Evolutionary conservation across 1,140 invertebrate species (phyloP).

Genomic region (Bombyx mori): ASM3026992v2 NC_085119.1:10067001-10067500

Average conservation of each 20-base stretch:
- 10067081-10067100: too few relatives aligned
- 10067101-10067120: conserved; percentile 36
- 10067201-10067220: conserved; percentile 10
- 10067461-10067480: too few relatives aligned
- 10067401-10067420: too few relatives aligned
- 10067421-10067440: too few relatives aligned
- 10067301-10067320: conserved; percentile 37
- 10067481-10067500: too few relatives aligned
- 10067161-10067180: conserved; percentile 61
- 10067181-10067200: conserved; percentile 23
- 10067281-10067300: conserved; percentile 58
- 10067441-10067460: too few relatives aligned
- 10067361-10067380: too few relatives aligned
- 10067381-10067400: too few relatives aligned
- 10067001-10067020: too few relatives aligned
- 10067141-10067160: conserved; percentile 55
- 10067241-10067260: conserved; percentile 49
- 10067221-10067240: conserved; percentile 62
- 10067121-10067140: conserved; percentile 61
- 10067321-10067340: too few relatives aligned
- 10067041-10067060: conserved; percentile 1
- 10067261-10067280: conserved; percentile 50
- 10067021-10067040: too few relatives aligned
- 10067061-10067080: neutral
- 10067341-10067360: too few relatives aligned